A percentile compares a stretch with the other conserved stretches of the same genome.
phyloP scores from a whole-genome alignment of 1,140 invertebrate genomes.

The Apis mellifera region Amel_HAv3.1 CM009931.2:17611001-17611500 shows the following conservation, averaged over 20 bases:
- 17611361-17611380: background rate
- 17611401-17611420: background rate
- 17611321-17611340: conserved; percentile 63
- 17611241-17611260: conserved; percentile 37
- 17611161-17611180: background rate
- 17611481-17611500: conserved; percentile 47
- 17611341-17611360: conserved; percentile 49
- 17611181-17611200: background rate
- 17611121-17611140: background rate
- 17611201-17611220: too few species aligned
- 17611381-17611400: background rate
- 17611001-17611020: background rate
- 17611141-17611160: background rate
- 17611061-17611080: background rate
- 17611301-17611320: conserved; percentile 56
- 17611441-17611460: background rate
- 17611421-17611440: too few species aligned
- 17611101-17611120: too few species aligned
- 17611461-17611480: background rate
- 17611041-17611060: background rate
- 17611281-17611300: conserved; percentile 47
- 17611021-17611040: background rate
- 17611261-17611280: conserved; percentile 56
- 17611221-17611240: conserved; percentile 39
- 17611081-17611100: too few species aligned